Evolutionary conservation across 2,113 vertebrate genomes (phyloP).

Genomic region (Prolemur simus): DNA sequence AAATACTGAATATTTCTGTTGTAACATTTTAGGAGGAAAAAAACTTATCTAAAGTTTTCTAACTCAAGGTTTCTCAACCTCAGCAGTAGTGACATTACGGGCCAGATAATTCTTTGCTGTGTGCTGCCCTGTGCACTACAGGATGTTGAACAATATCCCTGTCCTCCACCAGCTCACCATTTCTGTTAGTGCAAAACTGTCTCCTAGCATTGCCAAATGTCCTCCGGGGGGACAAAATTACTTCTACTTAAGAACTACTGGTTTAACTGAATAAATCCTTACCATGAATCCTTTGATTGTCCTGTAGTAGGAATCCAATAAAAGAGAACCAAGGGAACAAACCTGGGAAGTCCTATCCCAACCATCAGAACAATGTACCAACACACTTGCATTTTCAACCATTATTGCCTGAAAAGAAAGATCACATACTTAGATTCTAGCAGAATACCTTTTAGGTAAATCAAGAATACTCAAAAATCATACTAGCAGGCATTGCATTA

Average conservation of each 20-base stretch:
- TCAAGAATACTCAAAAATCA: neutral
- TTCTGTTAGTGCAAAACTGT: neutral
- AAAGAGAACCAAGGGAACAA: slow-evolving; percentile 93
- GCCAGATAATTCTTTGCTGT: neutral
- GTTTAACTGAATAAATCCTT: slow-evolving; percentile 56
- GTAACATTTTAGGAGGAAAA: neutral
- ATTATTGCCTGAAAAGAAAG: slow-evolving; percentile 89
- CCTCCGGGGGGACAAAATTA: neutral
- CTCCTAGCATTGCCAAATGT: neutral
- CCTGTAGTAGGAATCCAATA: slow-evolving; percentile 97
- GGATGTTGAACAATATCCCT: neutral
- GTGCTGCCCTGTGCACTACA: rapidly evolving
- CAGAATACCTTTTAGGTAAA: neutral
- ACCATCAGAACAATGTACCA: slow-evolving; percentile 98
- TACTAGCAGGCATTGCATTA: neutral
- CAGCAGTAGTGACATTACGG: neutral
- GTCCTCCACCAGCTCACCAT: neutral
- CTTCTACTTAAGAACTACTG: neutral
- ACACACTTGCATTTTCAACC: slow-evolving; percentile 92
- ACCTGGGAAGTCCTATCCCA: slow-evolving; percentile 99
- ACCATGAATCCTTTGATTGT: slow-evolving; percentile 99
- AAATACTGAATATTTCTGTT: slow-evolving; percentile 3
- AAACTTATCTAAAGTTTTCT: neutral
- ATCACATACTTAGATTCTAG: neutral
- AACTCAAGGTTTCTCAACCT: neutral